Base-by-base conservation (phyloP, 2,113 vertebrate species). In the Dunckerocampus dactyliophorus region DNA sequence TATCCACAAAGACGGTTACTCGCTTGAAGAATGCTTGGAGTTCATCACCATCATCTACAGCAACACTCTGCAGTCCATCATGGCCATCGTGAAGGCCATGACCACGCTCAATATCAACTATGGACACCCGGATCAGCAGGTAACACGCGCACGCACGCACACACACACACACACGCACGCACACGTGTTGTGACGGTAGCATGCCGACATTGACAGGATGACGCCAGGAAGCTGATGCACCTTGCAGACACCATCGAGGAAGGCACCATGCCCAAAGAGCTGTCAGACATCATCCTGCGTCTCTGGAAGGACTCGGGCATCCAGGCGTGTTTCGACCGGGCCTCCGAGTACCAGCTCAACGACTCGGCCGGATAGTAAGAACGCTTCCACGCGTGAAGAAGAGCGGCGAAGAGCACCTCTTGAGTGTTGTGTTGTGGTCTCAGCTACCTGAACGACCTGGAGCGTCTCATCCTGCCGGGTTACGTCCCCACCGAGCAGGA, bases 1-100 rank as follows among this genome's bases (percentile, higher is more conserved):
- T 87, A 99, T 99, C 84, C 97, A 98, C 71, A 87, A 99, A 89
- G 94, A 98, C 0, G 97, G 97, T 81, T 99, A 98, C 84, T 96
- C 97, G 0, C 90, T 94, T 71, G 95, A 98, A 81, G 97, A 99
- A 81, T 94, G 92, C 72, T 74, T 99, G 75, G 96, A 95, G 88
- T 99, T 99, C 82, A 92, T 96, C 11, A 64, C 79, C 74, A 95
- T 98, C 88, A 98, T 99, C 86, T 97, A 98, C 83, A 95, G 95
- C 85, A 99, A 99, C 90, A 98, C 95, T 0, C 85, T 99, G 64
- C 95, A 98, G 89, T 98, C 96, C 59, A 97, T 97, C 69, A 88
- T 98, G 88, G 92, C 96, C 75, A 94, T 99, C 0, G 94, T 99
- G 55, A 91, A 91, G 62, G 96, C 95, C 70, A 99, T 99, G 97